Evolutionary conservation across 2,797 vertebrate genomes (phyloP), one percentile per base, ranked within the genome.

Genomic region (Protonibea diacanthus): DNA sequence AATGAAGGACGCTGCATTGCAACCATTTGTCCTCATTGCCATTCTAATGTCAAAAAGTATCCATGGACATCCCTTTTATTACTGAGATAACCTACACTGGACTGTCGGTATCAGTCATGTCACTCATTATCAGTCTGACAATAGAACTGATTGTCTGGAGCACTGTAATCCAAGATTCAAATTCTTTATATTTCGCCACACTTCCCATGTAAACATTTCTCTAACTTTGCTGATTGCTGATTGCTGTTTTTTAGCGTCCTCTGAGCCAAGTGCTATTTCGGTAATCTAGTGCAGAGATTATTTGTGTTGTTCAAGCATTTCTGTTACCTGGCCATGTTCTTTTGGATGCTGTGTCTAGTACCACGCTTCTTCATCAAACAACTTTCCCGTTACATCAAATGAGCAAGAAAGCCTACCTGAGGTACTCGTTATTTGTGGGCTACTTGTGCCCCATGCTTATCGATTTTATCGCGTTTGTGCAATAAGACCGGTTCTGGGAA

Each of bases 261-360:
- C 76, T 0, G 1, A 71, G 2, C 70, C 83, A 1, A 0, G 5
- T 0, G 0, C 1, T 0, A 3, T 51, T 0, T 0, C 27, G 1
- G 0, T 0, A 0, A 23, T 66, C 3, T 93, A 92, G 91, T 96
- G 95, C 64, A n/a, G 18, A 52, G 38, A 56, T 71, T 0, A 57
- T 88, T n/a, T 0, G 92, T 91, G 0, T 49, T 95, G 17, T 7
- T 95, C 69, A 94, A 94, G 83, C 96, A 96, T 80, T 96, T 95
- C 68, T 94, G 74, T 65, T 96, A 86, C 65, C 80, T 96, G 66
- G 47, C 95, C 56, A 92, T 94, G 86, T 96, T 96, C 86, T 96
- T 95, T 74, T 96, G 96, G 96, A 96, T 93, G 90, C 61, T 96
- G 51, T 92, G 91, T 75, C 88, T 96, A 96, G 95, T 81, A 4